Evolutionary conservation across 2,888 invertebrate genomes (phyloP).

Genomic region (Napeogenes inachia): DNA sequence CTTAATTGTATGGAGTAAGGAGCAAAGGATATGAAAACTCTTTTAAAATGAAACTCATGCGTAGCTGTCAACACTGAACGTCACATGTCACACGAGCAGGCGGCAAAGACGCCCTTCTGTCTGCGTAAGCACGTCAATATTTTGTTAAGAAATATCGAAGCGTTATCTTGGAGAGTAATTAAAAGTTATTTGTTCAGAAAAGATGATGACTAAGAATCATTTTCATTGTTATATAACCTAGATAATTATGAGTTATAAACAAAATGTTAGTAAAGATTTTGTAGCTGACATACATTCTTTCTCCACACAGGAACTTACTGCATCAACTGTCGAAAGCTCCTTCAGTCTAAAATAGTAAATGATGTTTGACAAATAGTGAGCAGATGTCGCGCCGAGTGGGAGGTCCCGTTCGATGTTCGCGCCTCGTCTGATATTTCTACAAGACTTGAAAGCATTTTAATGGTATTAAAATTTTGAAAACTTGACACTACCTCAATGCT

Average conservation of each 20-base stretch:
- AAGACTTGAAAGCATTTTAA: conserved; percentile 11
- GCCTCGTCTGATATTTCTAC: conserved; percentile 28
- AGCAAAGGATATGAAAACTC: conserved; percentile 15
- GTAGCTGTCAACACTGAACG: conserved; percentile 58
- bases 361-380: conserved; percentile 72
- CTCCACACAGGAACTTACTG: conserved; percentile 17
- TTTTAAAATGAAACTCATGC: conserved; percentile 37
- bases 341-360: conserved; percentile 66
- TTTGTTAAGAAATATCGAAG: conserved; percentile 39
- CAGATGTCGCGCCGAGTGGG: conserved; percentile 57
- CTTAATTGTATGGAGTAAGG: conserved; percentile 3
- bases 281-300: conserved; percentile 6
- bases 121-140: conserved; percentile 40
- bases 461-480: too few species aligned
- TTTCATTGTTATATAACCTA: not conserved
- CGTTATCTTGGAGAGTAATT: conserved; percentile 16
- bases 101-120: conserved; percentile 53
- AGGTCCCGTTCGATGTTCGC: conserved; percentile 33
- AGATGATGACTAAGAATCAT: not conserved
- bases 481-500: too few species aligned
- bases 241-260: not conserved
- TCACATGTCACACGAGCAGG: conserved; percentile 58
- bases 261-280: too few species aligned
- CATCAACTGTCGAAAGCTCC: conserved; percentile 50
- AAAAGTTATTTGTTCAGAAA: not conserved